Base-by-base conservation (phyloP, 2,113 vertebrate species). In the Asarcornis scutulata region DNA sequence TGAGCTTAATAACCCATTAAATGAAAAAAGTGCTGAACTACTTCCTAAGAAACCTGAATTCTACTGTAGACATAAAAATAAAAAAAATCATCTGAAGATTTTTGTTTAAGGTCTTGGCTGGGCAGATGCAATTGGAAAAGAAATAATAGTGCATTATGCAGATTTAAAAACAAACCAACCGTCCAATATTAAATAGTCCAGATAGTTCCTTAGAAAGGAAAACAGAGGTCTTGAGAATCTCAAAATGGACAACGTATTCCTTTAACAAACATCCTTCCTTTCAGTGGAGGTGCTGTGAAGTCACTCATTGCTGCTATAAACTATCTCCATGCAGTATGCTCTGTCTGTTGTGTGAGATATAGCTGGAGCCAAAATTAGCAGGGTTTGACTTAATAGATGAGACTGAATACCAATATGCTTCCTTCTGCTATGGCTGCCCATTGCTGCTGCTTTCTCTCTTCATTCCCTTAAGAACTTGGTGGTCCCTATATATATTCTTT, bases 401-500 rank as follows among this genome's bases (percentile, higher is more conserved):
- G 25, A 60, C 8, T 32, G 27, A 38, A 21, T 15, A 13, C 29
- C 23, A 44, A 7, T 44, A 60, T 52, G 11, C 3, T 86, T 18
- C 12, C 4, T 40, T 7, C 46, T 15, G 16, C 17, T 38, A 12
- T 27, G 21, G 12, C 23, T 6, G 9, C 11, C 31, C 8, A 34
- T 72, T 34, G 25, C 58, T 34, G 26, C 29, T 76, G 16, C 32
- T 62, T 79, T 29, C 34, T 84, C 17, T 62, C 22, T 46, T 82
- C 3, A 0, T 34, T 22, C 7, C 4, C 0, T 0, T 50, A 50
- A 69, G 23, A 53, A 48, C 23, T 27, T 69, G 21, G 1, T 6
- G 1, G 5, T 53, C 16, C 25, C 7, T 34, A 17, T 44, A 17
- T 44, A 4, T 40, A 13, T 53, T 76, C 17, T 68, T 73, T 60